Evolutionary conservation across 2,888 invertebrate genomes (phyloP), one percentile per base, ranked within the genome.

Genomic region (Phania funesta): DNA sequence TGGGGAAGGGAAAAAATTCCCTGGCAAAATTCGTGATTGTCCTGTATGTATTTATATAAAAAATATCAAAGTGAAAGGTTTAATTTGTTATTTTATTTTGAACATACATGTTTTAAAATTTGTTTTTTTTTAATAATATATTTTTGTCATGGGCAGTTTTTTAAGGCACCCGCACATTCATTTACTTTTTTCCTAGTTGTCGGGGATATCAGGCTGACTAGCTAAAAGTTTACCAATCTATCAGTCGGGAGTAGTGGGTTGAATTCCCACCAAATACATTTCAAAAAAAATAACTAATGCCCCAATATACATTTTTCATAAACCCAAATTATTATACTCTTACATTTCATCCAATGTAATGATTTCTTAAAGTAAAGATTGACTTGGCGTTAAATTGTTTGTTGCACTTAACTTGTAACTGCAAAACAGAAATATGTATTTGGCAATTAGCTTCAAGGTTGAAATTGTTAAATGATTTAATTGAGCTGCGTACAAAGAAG

Each of bases 51-150:
- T 32, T 13, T 44, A 26, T 62, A 16, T 35, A 52, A n/a, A 26
- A 44, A 50, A 78, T 24, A 52, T 9, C 18, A 16, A 80, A 80
- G 75, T 70, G 74, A 65, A 80, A 75, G 80, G 75, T 44, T 65
- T 26, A 38, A 11, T 44, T 41, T 54, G 16, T 48, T 24, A 46
- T 22, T 46, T 52, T 2, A 46, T 18, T 38, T 38, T 24, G 3
- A 35, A 5, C 9, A 8, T 24, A 54, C 16, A 54, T 4, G 54
- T 41, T 67, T 41, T 32, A 6, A 22, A 68, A 56, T 52, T 48
- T 48, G 35, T 60, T 58, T 38, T 16, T 41, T 18, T 1, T 24
- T 18, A n/a, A 35, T 74, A 16, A 16, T 73, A 46, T 64, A n/a
- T 0, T 22, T n/a, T 54, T 62, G 26, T 5, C 11, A n/a, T 18